Evolutionary conservation across 1,140 invertebrate genomes (phyloP).

Genomic region (Zaprionus gabonicus): DNA sequence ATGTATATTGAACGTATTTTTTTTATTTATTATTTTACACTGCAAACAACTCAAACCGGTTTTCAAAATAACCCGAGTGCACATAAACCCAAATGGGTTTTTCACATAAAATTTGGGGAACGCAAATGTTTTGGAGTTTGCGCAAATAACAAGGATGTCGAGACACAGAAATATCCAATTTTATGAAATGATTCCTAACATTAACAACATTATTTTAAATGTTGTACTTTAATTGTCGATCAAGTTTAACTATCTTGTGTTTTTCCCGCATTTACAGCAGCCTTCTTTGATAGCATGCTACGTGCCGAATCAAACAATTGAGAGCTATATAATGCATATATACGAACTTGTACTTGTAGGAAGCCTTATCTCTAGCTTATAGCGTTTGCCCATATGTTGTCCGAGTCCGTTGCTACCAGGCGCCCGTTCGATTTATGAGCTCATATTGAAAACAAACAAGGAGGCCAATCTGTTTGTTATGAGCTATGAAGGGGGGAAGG

Average conservation of each 20-base stretch:
- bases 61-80: background rate
- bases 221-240: background rate
- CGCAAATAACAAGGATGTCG: background rate
- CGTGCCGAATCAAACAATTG: conserved; percentile 8
- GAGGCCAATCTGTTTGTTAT: background rate
- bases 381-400: conserved; percentile 22
- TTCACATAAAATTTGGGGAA: background rate
- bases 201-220: background rate
- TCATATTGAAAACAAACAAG: conserved; percentile 7
- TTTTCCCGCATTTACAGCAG: conserved; percentile 17
- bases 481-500: background rate
- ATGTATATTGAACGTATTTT: background rate
- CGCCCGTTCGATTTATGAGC: conserved; percentile 28
- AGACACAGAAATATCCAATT: background rate
- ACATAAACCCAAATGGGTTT: background rate
- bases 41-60: background rate
- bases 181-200: background rate
- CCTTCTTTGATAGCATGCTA: conserved; percentile 4
- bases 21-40: background rate
- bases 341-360: background rate
- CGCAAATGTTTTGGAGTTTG: background rate
- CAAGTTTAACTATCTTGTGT: background rate
- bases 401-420: conserved; percentile 30
- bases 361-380: conserved; percentile 36
- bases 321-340: conserved; percentile 3